phyloP scores from a whole-genome alignment of 2,888 invertebrate genomes.

The Aspidiotus destructor region DNA sequence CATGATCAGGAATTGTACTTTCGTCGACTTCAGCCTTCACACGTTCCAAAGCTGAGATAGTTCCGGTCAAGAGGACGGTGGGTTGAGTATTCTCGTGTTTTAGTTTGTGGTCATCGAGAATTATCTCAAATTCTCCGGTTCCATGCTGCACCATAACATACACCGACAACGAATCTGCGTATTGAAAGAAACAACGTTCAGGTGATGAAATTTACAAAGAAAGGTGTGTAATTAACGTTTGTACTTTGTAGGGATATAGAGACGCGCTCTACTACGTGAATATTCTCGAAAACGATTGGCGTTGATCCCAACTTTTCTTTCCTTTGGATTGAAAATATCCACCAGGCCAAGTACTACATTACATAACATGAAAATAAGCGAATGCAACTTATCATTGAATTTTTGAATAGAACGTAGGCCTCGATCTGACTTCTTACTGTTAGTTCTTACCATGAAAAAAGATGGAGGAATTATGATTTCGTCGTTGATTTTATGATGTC shows the following conservation, averaged over 20 bases:
- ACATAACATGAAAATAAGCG: background rate
- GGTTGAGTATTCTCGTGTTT: slow-evolving; percentile 50
- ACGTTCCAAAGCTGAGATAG: too few relatives aligned
- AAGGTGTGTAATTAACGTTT: too few relatives aligned
- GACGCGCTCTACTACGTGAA: slow-evolving; percentile 59
- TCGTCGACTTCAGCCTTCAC: too few relatives aligned
- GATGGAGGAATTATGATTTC: slow-evolving; percentile 26
- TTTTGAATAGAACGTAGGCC: too few relatives aligned
- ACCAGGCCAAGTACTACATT: slow-evolving; percentile 56
- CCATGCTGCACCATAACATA: slow-evolving; percentile 52
- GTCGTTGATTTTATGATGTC: slow-evolving; percentile 18
- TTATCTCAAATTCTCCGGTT: slow-evolving; percentile 51
- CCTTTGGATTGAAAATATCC: slow-evolving; percentile 60
- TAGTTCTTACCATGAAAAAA: slow-evolving; percentile 44
- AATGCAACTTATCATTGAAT: too few relatives aligned
- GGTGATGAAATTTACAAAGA: too few relatives aligned
- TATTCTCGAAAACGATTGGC: slow-evolving; percentile 75
- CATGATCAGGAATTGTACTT: too few relatives aligned
- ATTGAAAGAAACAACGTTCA: too few relatives aligned
- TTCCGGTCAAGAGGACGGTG: too few relatives aligned
- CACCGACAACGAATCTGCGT: slow-evolving; percentile 38
- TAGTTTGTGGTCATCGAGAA: slow-evolving; percentile 38
- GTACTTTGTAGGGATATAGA: background rate
- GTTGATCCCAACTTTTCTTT: slow-evolving; percentile 56
- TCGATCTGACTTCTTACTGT: too few relatives aligned